These are phyloP conservation scores for Oostethus manadensis DNA, from an alignment of 2,113 vertebrate species.

Conservation along the genomic window DNA sequence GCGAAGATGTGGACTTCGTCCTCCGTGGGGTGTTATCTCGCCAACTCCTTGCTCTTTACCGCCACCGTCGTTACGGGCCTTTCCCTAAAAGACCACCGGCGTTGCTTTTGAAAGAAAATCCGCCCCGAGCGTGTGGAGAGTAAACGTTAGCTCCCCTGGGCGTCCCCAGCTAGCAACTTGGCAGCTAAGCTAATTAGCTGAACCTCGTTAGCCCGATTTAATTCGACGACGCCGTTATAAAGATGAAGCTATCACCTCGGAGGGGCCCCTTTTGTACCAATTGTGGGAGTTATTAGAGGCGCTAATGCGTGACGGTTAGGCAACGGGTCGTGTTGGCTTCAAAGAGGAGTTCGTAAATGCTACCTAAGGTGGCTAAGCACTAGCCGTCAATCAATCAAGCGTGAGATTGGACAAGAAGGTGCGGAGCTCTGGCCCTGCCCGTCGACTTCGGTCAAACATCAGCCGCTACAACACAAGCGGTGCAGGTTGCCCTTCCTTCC, in stretches of 20 bases:
- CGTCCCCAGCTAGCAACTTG: constrained; percentile 16
- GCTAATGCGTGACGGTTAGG: neutral
- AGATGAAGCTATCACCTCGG: rapidly evolving
- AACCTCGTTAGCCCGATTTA: neutral
- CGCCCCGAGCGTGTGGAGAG: neutral
- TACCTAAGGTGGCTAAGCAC: neutral
- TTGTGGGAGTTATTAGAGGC: rapidly evolving
- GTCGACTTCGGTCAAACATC: too few relatives aligned
- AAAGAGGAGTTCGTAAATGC: constrained; percentile 16
- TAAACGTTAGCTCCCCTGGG: neutral
- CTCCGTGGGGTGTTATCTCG: neutral
- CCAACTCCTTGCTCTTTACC: too few relatives aligned
- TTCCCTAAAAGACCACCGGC: neutral
- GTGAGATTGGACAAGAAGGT: neutral
- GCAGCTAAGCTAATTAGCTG: constrained; percentile 19
- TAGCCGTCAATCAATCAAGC: neutral
- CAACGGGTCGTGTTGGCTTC: neutral
- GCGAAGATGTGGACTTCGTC: constrained; percentile 41
- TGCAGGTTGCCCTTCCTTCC: too few relatives aligned
- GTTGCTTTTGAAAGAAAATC: neutral
- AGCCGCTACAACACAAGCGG: too few relatives aligned
- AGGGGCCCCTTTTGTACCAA: too few relatives aligned
- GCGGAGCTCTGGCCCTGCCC: too few relatives aligned
- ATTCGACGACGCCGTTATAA: neutral
- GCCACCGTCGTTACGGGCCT: rapidly evolving